These are phyloP conservation scores for Macquaria ambigua DNA, from an alignment of 2,113 vertebrate genomes.

Conservation along the genomic window DNA sequence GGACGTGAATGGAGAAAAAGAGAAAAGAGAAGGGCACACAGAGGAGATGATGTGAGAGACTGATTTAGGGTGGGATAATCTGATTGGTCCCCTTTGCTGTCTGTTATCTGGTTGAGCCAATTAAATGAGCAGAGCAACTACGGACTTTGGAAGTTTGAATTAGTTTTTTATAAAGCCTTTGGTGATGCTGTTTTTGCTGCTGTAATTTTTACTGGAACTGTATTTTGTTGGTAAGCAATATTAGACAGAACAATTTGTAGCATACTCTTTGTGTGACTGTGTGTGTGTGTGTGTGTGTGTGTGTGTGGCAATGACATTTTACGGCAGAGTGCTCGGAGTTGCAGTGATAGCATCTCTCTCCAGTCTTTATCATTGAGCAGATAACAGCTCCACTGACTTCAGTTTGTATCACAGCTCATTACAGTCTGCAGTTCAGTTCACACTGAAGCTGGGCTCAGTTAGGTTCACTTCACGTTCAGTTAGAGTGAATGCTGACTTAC, in stretches of 20 bases:
- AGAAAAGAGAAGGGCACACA: constrained; percentile 19
- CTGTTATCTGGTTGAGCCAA: constrained; percentile 43
- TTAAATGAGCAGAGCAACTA: constrained; percentile 29
- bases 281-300: background rate
- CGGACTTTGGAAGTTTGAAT: constrained; percentile 9
- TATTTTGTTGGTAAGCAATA: constrained; percentile 10
- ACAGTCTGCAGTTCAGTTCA: constrained; percentile 54
- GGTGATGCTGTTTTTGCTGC: background rate
- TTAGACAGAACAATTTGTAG: constrained; percentile 7
- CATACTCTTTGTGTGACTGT: background rate
- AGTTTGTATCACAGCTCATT: constrained; percentile 67
- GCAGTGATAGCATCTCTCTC: constrained; percentile 73
- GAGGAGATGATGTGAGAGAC: constrained; percentile 35
- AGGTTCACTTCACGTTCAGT: constrained; percentile 52
- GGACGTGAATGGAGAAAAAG: background rate
- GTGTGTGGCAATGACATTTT: constrained; percentile 48
- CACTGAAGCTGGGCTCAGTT: constrained; percentile 51
- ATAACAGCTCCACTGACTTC: constrained; percentile 71
- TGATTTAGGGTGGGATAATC: constrained; percentile 41
- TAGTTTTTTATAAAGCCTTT: background rate
- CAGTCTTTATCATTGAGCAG: constrained; percentile 75
- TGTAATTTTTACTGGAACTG: constrained; percentile 2
- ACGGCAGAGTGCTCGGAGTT: constrained; percentile 48
- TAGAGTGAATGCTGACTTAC: constrained; percentile 15
- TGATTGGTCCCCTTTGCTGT: constrained; percentile 47